Conservation (phyloP, 2,888 invertebrate species). For the Linnaemya vulpina region DNA sequence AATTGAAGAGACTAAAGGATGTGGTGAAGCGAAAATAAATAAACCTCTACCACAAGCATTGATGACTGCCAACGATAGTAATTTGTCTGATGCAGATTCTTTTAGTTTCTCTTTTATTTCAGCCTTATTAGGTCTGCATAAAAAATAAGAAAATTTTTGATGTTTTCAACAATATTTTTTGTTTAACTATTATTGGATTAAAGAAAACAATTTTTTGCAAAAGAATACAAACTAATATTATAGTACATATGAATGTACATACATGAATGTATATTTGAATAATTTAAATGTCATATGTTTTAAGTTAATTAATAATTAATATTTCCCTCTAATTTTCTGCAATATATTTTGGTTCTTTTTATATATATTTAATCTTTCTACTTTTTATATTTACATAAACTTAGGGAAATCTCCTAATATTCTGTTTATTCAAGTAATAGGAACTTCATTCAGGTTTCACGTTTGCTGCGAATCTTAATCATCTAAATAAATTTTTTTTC, state of each 20-base stretch:
- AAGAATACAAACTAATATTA: constrained; percentile 25
- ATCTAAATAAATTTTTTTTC: constrained; percentile 15
- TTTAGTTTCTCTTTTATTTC: constrained; percentile 81
- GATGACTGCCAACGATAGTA: constrained; percentile 42
- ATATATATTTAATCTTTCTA: constrained; percentile 8
- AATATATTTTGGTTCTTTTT: constrained; percentile 43
- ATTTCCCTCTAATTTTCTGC: constrained; percentile 25
- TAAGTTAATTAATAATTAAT: constrained; percentile 68
- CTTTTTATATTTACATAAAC: not conserved
- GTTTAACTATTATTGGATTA: constrained; percentile 59
- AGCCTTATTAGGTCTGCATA: constrained; percentile 80
- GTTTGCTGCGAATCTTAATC: not conserved
- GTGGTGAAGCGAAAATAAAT: not conserved
- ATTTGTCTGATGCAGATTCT: constrained; percentile 73
- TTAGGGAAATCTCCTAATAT: constrained; percentile 5
- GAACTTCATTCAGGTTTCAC: constrained; percentile 19
- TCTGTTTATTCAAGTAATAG: constrained; percentile 12
- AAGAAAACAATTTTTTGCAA: constrained; percentile 68
- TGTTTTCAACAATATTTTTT: constrained; percentile 48
- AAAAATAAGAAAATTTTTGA: constrained; percentile 69
- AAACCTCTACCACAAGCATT: constrained; percentile 11
- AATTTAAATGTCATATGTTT: constrained; percentile 72
- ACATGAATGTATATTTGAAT: constrained; percentile 51
- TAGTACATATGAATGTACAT: constrained; percentile 9
- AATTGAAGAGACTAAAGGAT: constrained; percentile 61